Conservation (phyloP, 1,140 invertebrate genomes). For the Dinothrombium tinctorium region DNA sequence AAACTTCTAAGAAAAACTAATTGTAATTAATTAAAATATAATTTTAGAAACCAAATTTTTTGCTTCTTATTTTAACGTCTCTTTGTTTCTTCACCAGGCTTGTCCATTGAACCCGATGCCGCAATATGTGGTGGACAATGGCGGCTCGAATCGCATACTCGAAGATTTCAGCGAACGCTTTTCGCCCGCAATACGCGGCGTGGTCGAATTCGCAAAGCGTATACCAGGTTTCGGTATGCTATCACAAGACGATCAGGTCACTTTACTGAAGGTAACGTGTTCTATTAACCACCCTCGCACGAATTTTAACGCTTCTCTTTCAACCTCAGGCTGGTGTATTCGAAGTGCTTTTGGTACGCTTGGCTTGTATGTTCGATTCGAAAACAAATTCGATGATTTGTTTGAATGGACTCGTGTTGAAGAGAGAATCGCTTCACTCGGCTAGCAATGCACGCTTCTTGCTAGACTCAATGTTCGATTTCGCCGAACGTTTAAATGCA, state of each 20-base stretch:
- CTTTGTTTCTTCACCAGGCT: constrained; percentile 44
- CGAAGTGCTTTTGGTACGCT: constrained; percentile 67
- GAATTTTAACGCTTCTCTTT: neutral
- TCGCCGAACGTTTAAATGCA: constrained; percentile 74
- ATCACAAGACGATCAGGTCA: constrained; percentile 87
- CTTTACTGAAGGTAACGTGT: constrained; percentile 54
- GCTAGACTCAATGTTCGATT: constrained; percentile 89
- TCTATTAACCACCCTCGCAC: neutral
- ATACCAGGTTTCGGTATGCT: constrained; percentile 85
- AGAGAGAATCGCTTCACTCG: constrained; percentile 64
- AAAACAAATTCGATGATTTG: constrained; percentile 67
- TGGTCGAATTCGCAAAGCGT: constrained; percentile 89
- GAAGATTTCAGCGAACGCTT: constrained; percentile 80
- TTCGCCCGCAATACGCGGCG: constrained; percentile 79
- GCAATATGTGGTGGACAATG: constrained; percentile 26
- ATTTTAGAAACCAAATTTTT: too few relatives aligned
- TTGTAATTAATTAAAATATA: too few relatives aligned
- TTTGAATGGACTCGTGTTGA: constrained; percentile 68
- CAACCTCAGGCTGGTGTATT: constrained; percentile 43
- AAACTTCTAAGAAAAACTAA: too few relatives aligned
- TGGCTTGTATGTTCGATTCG: constrained; percentile 73
- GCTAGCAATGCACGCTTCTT: constrained; percentile 68
- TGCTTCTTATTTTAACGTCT: constrained; percentile 4
- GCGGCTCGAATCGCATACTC: constrained; percentile 25
- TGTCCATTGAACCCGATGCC: constrained; percentile 75